These are phyloP conservation scores for Calypte anna DNA, from an alignment of 2,113 vertebrate genomes.

Conservation along the genomic window DNA sequence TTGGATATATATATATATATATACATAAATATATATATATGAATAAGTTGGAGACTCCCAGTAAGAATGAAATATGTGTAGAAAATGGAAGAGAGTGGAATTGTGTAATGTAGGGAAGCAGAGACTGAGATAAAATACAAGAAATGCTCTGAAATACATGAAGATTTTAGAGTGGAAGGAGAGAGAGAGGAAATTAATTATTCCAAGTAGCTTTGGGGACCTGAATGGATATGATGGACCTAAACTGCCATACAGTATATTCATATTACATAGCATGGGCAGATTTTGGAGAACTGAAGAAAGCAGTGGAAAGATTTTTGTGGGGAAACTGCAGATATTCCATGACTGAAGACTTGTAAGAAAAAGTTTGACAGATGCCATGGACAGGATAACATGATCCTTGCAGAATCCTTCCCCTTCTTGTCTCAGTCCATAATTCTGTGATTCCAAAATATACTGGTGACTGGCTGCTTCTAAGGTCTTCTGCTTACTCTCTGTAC, in stretches of 20 bases:
- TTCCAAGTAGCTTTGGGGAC: neutral
- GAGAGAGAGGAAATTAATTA: accelerated
- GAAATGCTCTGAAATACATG: neutral
- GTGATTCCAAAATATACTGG: neutral
- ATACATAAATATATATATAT: neutral
- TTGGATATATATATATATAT: neutral
- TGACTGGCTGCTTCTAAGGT: too few relatives aligned
- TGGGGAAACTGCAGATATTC: neutral
- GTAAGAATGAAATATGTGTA: neutral
- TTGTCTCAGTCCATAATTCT: neutral
- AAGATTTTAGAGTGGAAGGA: accelerated
- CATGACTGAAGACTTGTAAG: neutral
- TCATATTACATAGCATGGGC: neutral
- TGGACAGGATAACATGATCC: neutral
- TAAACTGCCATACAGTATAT: neutral
- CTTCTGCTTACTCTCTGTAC: neutral
- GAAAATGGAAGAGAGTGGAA: neutral
- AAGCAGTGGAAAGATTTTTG: neutral
- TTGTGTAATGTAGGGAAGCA: neutral
- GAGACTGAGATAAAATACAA: neutral
- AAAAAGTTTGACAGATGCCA: neutral
- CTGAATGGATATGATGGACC: neutral
- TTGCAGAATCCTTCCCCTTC: accelerated
- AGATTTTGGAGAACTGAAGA: neutral
- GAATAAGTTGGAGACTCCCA: neutral